A percentile compares a stretch with the other conserved stretches of the same genome.
Evolutionary conservation across 2,113 vertebrate genomes (phyloP).

Genomic region (Halcyon senegalensis): DNA sequence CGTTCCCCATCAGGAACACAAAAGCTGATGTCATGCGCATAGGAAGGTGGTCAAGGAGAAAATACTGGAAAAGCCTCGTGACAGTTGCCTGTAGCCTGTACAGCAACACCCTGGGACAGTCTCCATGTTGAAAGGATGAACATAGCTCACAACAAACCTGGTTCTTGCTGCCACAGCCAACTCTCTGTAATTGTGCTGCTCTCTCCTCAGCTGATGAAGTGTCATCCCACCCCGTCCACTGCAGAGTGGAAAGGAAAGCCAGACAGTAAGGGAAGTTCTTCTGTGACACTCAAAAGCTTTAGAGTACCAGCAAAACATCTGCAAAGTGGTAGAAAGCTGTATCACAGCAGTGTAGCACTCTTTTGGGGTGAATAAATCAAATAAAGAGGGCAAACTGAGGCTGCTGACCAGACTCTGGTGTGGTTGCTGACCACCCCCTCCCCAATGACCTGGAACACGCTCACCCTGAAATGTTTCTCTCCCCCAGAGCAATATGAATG

Average conservation of each 20-base stretch:
- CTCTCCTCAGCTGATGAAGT: constrained; percentile 85
- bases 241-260: constrained; percentile 71
- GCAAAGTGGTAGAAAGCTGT: not conserved
- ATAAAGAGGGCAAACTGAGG: constrained; percentile 33
- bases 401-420: not conserved
- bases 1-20: too few relatives aligned
- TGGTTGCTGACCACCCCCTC: not conserved
- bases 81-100: constrained; percentile 84
- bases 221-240: constrained; percentile 76
- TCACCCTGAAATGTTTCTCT: not conserved
- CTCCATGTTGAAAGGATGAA: constrained; percentile 74
- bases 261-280: not conserved
- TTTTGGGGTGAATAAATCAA: too few relatives aligned
- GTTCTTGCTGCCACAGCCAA: constrained; percentile 85
- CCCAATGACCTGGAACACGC: not conserved
- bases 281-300: not conserved
- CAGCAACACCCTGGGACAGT: constrained; percentile 78
- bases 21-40: too few relatives aligned
- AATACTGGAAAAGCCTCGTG: not conserved
- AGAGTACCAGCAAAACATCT: too few relatives aligned
- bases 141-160: constrained; percentile 78
- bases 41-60: not conserved
- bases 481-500: too few relatives aligned
- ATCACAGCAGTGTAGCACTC: not conserved
- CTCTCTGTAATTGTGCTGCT: constrained; percentile 73